Evolutionary conservation across 2,888 invertebrate genomes (phyloP).

Genomic region (Acheta domesticus): DNA sequence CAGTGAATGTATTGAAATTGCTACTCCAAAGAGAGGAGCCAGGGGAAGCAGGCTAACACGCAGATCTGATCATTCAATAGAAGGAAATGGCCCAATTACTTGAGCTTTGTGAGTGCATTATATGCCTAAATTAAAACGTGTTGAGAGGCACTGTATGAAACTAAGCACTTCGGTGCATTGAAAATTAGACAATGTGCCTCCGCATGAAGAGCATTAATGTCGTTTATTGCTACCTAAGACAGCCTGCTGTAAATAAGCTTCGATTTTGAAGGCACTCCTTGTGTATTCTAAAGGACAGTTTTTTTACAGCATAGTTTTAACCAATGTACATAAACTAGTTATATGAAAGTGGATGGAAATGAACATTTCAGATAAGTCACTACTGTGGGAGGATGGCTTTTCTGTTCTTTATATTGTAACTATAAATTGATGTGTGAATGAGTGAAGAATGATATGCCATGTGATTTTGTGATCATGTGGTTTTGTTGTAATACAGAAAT

Average conservation of each 20-base stretch:
- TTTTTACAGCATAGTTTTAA: background rate
- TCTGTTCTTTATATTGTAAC: background rate
- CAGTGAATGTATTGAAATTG: background rate
- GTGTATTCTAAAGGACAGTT: background rate
- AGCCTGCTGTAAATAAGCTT: background rate
- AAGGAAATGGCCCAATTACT: slow-evolving; percentile 37
- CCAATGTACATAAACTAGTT: background rate
- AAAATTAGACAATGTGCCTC: background rate
- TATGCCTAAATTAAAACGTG: background rate
- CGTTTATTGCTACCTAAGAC: background rate
- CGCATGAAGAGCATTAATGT: background rate
- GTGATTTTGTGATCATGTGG: slow-evolving; percentile 26
- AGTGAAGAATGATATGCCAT: slow-evolving; percentile 22
- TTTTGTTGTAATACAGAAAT: slow-evolving; percentile 25
- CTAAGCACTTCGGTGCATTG: background rate
- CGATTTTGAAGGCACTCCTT: background rate
- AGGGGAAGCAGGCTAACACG: slow-evolving; percentile 36
- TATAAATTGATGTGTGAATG: background rate
- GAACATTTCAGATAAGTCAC: background rate
- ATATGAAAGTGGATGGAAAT: background rate
- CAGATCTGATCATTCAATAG: slow-evolving; percentile 39
- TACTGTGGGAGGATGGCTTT: too few relatives aligned
- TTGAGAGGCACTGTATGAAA: background rate
- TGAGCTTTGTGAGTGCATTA: slow-evolving; percentile 24
- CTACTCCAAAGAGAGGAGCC: slow-evolving; percentile 20